Evolutionary conservation across 92 coral and sea anemone species (phyloP).

Genomic region (Palythoa grandiflora): DNA sequence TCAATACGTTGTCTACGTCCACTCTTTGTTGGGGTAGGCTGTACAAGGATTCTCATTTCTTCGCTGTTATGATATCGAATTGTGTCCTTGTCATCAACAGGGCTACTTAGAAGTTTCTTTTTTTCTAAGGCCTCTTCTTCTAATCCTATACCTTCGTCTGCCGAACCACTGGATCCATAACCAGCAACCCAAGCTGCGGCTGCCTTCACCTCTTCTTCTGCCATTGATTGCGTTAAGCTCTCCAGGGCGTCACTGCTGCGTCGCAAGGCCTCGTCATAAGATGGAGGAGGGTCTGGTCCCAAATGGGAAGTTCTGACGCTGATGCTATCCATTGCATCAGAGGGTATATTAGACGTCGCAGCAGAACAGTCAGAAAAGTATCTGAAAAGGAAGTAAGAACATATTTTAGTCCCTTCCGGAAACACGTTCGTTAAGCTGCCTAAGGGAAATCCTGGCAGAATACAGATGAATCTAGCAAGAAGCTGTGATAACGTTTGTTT

Average conservation of each 20-base stretch:
- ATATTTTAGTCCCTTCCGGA: background rate
- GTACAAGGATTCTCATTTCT: background rate
- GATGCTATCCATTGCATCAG: background rate
- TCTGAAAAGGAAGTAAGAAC: background rate
- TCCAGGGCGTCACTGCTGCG: conserved; percentile 15
- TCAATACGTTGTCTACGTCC: conserved; percentile 14
- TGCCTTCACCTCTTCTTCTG: conserved; percentile 13
- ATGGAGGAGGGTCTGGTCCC: conserved; percentile 29
- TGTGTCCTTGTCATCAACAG: background rate
- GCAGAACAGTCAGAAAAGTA: background rate
- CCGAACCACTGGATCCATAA: background rate
- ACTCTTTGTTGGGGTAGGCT: background rate
- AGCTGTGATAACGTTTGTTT: too few species aligned
- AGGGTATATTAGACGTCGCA: background rate
- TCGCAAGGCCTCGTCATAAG: conserved; percentile 33
- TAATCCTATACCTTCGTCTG: conserved; percentile 30
- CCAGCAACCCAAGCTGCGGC: conserved; percentile 24
- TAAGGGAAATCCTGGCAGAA: background rate
- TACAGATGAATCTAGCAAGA: too few species aligned
- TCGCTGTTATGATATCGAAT: background rate
- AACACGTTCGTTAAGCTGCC: too few species aligned
- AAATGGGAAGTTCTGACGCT: conserved; percentile 2
- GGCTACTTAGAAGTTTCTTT: conserved; percentile 8
- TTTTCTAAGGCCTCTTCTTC: conserved; percentile 11
- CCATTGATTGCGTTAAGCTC: background rate